Evolutionary conservation across 2,888 invertebrate genomes (phyloP), one percentile per base, ranked within the genome.

Genomic region (Dryadula phaetusa): DNA sequence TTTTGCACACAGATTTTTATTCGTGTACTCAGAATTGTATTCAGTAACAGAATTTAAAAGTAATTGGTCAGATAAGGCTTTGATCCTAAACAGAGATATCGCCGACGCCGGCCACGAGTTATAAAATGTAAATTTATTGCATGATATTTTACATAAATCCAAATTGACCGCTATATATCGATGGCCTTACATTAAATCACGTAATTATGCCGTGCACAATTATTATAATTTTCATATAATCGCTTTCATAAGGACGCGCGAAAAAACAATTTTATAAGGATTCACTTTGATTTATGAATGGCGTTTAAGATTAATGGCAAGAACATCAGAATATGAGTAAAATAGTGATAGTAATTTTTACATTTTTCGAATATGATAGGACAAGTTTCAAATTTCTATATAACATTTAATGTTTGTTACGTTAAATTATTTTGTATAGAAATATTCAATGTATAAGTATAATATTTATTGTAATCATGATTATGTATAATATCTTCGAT

Each of bases 161-260:
- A 89, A 88, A 90, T 87, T 86, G 88, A 80, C 82, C 83, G 83
- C 85, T 84, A 85, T 85, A 85, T 85, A 86, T 86, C 82, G 85
- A 82, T 82, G 82, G 84, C 83, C 84, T 87, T 82, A 85, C 79
- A 83, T 88, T 90, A 88, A 87, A 86, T 88, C 88, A 88, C 86
- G 86, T 91, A 87, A 92, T 92, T 90, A 90, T 81, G 82, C 78
- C 74, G 81, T 75, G 79, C 85, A 88, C 89, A 91, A 92, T 92
- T 92, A 92, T 92, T 91, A 90, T 92, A 92, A 92, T 92, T 92
- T 91, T 86, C 85, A 84, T 90, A 90, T 90, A 90, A 91, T 90
- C 88, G 83, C 80, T 82, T 78, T 82, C 84, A 87, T 88, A 87
- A 90, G 85, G 87, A 91, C 87, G 90, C 90, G 92, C 88, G 90